Base-by-base conservation (phyloP, 2,888 invertebrate species). In the Dynastes grantii region DNA sequence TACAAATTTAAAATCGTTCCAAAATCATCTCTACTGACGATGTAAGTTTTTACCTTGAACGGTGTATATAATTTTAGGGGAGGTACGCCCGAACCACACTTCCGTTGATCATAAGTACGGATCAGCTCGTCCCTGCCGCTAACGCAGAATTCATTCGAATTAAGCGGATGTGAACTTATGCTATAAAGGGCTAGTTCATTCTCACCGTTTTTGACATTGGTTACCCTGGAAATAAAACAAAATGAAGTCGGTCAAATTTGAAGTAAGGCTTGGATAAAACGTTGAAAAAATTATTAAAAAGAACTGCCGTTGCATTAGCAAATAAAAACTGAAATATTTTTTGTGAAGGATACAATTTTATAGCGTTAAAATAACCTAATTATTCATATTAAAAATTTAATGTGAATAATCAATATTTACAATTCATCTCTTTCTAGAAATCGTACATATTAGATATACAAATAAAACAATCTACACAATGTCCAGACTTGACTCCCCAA, bases 61-160 rank as follows among this genome's bases (percentile, higher is more conserved):
- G 88, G 87, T 78, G 85, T 84, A 78, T 86, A 87, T 3, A 79
- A 83, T 53, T 83, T 82, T 37, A 87, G 73, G 0, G 87, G 85
- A 4, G 81, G 75, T 71, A 80, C 81, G 70, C 83, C 82, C 2
- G 37, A 76, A 16, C 81, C 81, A 51, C 83, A 82, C 86, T 91
- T 92, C 84, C 95, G 91, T 76, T 92, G 91, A 87, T 97, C 96
- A 86, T 94, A 96, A 63, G 95, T 90, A 78, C 95, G 91, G 64
- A 98, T 93, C 86, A 90, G 93, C 84, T 93, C 92, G 89, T 97
- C 96, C 67, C 94, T 91, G 0, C 98, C 98, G 75, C 95, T 93
- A 22, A 98, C 93, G 84, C 95, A 94, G 87, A 97, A 95, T 89
- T 97, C 94, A 76, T 92, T 90, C 11, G 93, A 90, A 83, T 93